Evolutionary conservation across 2,797 vertebrate genomes (phyloP).

Genomic region (Harpagifer antarcticus): DNA sequence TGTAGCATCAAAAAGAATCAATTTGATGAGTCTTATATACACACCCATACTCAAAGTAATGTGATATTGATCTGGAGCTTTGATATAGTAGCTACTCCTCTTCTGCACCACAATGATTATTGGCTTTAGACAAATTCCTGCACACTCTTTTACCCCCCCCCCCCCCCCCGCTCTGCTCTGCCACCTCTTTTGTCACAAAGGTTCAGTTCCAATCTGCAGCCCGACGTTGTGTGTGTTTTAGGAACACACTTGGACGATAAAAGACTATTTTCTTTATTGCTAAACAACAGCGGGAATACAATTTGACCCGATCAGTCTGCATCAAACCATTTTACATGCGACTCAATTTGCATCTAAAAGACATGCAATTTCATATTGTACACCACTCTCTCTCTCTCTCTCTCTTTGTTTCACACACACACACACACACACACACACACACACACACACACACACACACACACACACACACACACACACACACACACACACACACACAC

Average conservation of each 20-base stretch:
- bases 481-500: slow-evolving; percentile 15
- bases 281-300: slow-evolving; percentile 56
- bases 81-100: slow-evolving; percentile 80
- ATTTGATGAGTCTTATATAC: slow-evolving; percentile 89
- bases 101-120: slow-evolving; percentile 81
- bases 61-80: slow-evolving; percentile 85
- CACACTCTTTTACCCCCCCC: slow-evolving; percentile 65
- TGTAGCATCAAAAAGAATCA: slow-evolving; percentile 88
- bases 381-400: neutral
- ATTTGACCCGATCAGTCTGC: slow-evolving; percentile 65
- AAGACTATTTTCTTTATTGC: slow-evolving; percentile 59
- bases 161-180: slow-evolving; percentile 8
- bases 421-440: slow-evolving; percentile 18
- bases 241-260: slow-evolving; percentile 51
- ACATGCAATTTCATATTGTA: slow-evolving; percentile 50
- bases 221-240: slow-evolving; percentile 39
- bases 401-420: slow-evolving; percentile 13
- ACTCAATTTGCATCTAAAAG: slow-evolving; percentile 76
- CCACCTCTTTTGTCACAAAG: slow-evolving; percentile 62
- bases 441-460: slow-evolving; percentile 17
- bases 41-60: slow-evolving; percentile 88
- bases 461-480: slow-evolving; percentile 23
- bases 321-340: slow-evolving; percentile 61
- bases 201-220: slow-evolving; percentile 42
- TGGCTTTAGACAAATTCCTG: slow-evolving; percentile 86